These are phyloP conservation scores for Vimba vimba DNA, from an alignment of 2,113 vertebrate species.

Conservation along the genomic window DNA sequence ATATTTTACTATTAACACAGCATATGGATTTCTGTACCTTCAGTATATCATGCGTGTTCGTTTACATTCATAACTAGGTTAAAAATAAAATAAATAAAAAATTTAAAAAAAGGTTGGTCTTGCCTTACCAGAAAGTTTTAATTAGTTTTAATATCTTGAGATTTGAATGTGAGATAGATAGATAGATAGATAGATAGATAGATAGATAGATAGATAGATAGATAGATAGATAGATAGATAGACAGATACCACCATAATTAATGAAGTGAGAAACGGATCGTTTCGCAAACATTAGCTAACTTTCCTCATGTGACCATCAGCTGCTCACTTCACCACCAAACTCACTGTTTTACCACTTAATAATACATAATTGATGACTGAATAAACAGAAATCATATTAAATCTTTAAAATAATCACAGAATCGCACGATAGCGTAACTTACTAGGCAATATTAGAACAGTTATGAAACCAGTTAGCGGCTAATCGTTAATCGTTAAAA, in stretches of 20 bases:
- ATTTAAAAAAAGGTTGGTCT: too few relatives aligned
- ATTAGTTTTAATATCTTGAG: too few relatives aligned
- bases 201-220: too few relatives aligned
- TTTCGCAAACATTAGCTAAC: background rate
- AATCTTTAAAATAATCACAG: too few relatives aligned
- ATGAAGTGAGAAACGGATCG: background rate
- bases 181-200: too few relatives aligned
- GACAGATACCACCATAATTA: background rate
- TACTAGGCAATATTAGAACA: accelerated
- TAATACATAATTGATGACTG: background rate
- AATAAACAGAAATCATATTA: background rate
- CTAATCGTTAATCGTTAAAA: background rate
- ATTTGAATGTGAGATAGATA: too few relatives aligned
- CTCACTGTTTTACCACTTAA: background rate
- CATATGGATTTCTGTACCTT: background rate
- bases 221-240: background rate
- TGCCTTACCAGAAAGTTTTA: too few relatives aligned
- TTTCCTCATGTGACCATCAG: background rate
- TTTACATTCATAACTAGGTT: too few relatives aligned
- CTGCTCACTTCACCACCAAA: background rate
- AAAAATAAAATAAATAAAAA: too few relatives aligned
- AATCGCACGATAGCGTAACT: background rate
- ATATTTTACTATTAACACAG: background rate
- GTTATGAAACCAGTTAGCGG: background rate
- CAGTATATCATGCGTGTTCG: too few relatives aligned